Evolutionary conservation across 2,797 vertebrate species (phyloP).

Genomic region (Etheostoma nigrum): DNA sequence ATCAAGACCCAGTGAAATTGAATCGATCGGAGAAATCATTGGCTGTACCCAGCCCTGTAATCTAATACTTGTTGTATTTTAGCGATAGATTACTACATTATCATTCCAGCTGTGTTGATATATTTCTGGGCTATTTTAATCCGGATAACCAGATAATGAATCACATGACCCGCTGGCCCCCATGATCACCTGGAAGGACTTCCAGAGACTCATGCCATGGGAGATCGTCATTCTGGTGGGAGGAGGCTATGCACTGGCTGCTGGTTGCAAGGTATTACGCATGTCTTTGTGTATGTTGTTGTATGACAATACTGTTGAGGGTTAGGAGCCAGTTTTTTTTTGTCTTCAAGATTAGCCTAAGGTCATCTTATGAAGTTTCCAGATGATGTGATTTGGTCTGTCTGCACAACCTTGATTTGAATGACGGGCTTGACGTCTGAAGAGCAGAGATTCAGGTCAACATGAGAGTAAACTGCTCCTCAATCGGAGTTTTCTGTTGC

Average conservation of each 20-base stretch:
- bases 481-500: no score
- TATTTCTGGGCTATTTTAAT: constrained; percentile 23
- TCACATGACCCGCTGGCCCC: constrained; percentile 84
- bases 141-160: constrained; percentile 62
- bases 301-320: not conserved
- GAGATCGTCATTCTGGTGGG: constrained; percentile 98
- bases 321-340: not conserved
- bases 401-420: not conserved
- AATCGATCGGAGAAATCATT: no score
- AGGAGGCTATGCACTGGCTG: constrained; percentile 96
- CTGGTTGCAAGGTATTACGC: constrained; percentile 93
- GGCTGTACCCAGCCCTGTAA: no score
- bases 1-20: no score
- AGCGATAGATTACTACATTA: not conserved
- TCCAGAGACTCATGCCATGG: constrained; percentile 99
- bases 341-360: not conserved
- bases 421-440: not conserved
- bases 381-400: not conserved
- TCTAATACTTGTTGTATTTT: not conserved
- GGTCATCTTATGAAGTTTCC: not conserved
- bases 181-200: constrained; percentile 99
- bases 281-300: not conserved
- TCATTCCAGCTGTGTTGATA: not conserved
- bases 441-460: constrained; percentile 1
- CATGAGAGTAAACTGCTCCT: no score